A percentile compares a stretch with the other conserved stretches of the same genome.
Conservation (phyloP, 2,888 invertebrate species). For the Eupithecia inturbata region DNA sequence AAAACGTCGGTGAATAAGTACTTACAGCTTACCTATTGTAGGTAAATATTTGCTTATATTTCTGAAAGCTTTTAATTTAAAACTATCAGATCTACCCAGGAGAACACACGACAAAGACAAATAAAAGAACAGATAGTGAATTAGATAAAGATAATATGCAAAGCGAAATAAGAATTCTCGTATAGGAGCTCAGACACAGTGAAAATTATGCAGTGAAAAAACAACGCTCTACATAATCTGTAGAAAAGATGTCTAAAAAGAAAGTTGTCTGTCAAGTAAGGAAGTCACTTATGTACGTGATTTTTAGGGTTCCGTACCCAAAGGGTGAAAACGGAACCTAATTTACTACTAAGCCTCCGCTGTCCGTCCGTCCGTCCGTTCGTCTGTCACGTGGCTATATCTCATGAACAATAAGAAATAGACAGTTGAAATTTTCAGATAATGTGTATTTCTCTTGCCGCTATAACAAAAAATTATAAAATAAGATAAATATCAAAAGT, state of each 20-base stretch:
- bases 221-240: background rate
- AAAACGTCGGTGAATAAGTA: background rate
- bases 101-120: constrained; percentile 34
- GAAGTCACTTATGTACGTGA: background rate
- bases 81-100: constrained; percentile 12
- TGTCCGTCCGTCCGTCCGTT: no score
- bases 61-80: constrained; percentile 8
- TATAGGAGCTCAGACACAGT: constrained; percentile 45
- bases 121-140: constrained; percentile 26
- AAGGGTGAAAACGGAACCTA: no score
- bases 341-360: no score
- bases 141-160: constrained; percentile 34
- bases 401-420: no score
- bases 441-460: no score
- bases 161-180: constrained; percentile 40
- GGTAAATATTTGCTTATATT: background rate
- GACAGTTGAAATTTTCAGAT: no score
- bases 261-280: background rate
- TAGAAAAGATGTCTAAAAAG: background rate
- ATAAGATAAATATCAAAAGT: no score
- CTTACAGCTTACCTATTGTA: background rate
- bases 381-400: no score
- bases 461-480: no score
- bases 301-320: background rate
- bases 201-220: background rate